Evolutionary conservation across 2,113 vertebrate species (phyloP), one percentile per base, ranked within the genome.

Genomic region (Pollachius pollachius): DNA sequence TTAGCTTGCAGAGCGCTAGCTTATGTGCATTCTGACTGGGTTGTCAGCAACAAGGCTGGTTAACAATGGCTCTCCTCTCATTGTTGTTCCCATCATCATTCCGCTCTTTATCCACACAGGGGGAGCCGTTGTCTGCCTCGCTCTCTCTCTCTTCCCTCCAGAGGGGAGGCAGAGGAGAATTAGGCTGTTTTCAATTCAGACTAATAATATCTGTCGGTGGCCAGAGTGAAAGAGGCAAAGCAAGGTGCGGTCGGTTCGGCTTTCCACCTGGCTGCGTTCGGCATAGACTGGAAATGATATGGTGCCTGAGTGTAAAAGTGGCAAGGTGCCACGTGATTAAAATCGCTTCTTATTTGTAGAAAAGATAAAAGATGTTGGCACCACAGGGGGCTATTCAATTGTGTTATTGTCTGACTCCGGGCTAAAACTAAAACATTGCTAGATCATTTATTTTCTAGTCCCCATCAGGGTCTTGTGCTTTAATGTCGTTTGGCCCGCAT

Each of bases 161-260:
- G 71, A 84, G 79, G 75, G 60, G 73, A 84, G 79, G 75, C 57
- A 67, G 64, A 52, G 16, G 54, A 80, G 73, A 89, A 82, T 73
- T 59, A 68, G 70, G 63, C 71, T 62, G 68, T 70, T 82, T 85
- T 63, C 84, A 73, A 79, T 82, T 81, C 75, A 70, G 78, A 71
- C 64, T 78, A 78, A 81, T 78, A 78, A 81, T 74, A 79, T 73
- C 77, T 77, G 82, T 79, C 77, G 81, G 82, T 81, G 59, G 68
- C 41, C 9, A 48, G 41, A 74, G 18, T 71, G 72, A 81, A 76
- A 70, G 58, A 70, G 58, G 67, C 74, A 69, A 62, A 70, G 62
- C 8, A 57, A 79, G 84, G 82, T 65, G 27, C 52, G 79, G 76
- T 78, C 79, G 81, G 79, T 81, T 82, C 81, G 75, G 69, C 52